Percentiles rank a stretch among this genome's conserved stretches.
Conservation (phyloP, 2,797 vertebrate species). For the Labroides dimidiatus region DNA sequence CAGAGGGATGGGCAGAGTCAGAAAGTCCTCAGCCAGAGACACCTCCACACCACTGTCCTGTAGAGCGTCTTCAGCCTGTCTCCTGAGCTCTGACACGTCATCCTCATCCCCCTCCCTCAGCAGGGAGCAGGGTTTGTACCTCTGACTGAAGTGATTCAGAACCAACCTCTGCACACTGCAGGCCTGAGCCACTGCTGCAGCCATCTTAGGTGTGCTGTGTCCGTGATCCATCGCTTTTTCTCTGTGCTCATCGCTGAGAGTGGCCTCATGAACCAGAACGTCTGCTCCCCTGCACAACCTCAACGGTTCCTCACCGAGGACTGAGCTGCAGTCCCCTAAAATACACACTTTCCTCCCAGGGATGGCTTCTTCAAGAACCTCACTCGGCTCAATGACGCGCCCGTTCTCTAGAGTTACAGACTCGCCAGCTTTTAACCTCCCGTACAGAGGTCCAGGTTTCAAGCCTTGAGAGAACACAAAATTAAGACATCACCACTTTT, state of each 20-base stretch:
- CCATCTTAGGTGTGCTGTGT: slow-evolving; percentile 91
- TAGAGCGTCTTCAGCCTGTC: slow-evolving; percentile 85
- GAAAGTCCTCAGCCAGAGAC: slow-evolving; percentile 91
- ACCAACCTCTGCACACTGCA: slow-evolving; percentile 83
- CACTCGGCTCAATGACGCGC: slow-evolving; percentile 74
- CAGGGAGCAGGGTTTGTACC: slow-evolving; percentile 85
- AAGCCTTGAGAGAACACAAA: slow-evolving; percentile 80
- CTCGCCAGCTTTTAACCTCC: slow-evolving; percentile 88
- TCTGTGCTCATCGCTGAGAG: slow-evolving; percentile 84
- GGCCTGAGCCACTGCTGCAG: slow-evolving; percentile 80
- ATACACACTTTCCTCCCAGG: slow-evolving; percentile 92
- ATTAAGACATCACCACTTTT: background rate
- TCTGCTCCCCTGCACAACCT: slow-evolving; percentile 85
- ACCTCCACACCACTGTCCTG: slow-evolving; percentile 82
- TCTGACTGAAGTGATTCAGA: slow-evolving; percentile 93
- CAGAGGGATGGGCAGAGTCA: slow-evolving; percentile 86
- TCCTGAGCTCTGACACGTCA: slow-evolving; percentile 80
- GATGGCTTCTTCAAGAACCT: slow-evolving; percentile 85
- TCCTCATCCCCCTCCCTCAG: slow-evolving; percentile 81
- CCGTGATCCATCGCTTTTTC: slow-evolving; percentile 89
- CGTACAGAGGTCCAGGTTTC: slow-evolving; percentile 90
- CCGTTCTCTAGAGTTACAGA: slow-evolving; percentile 85
- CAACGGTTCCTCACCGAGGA: slow-evolving; percentile 70
- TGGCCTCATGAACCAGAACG: slow-evolving; percentile 93
- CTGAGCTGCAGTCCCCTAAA: slow-evolving; percentile 90